Evolutionary conservation across 2,113 vertebrate genomes (phyloP), one percentile per base, ranked within the genome.

Genomic region (Scortum barcoo): DNA sequence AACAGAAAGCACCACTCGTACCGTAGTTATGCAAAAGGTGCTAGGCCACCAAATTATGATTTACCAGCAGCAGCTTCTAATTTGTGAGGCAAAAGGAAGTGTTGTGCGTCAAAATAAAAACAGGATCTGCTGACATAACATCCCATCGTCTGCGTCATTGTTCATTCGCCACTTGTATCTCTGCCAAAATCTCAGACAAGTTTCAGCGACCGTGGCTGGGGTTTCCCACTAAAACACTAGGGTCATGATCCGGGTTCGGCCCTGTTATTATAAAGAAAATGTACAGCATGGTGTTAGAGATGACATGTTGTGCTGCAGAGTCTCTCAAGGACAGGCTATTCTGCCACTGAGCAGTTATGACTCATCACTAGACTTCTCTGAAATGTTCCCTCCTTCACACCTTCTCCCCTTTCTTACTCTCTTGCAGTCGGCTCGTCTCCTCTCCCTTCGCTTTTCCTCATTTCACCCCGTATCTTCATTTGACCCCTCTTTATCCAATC

Each of bases 301-400:
- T 79, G 57, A 19, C 48, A 26, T 70, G 78, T 38, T 82, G 40
- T 66, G 76, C 87, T 78, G 84, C 86, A 88, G 90, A 70, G 72
- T 22, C 77, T 88, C 76, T 74, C 26, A 14, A 78, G 72, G 80
- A 81, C 83, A 61, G 69, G 71, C 79, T 67, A 70, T 71, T 83
- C 57, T 57, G 73, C 80, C 84, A 65, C 80, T 58, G 75, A 86
- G 81, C 82, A 76, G 76, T 62, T 78, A 89, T 91, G 92, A 93
- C 80, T 92, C 90, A 93, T 91, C 87, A 63, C 74, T 60, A 73
- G 60, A 69, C 81, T 75, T 68, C 46, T 78, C 28, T 58, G 60
- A 76, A 75, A 76, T 26, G 26, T 53, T 71, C 38, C 66, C 81
- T 65, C 70, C 68, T 53, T 63, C 36, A 56, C 50, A 70, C 62